Base-by-base conservation (phyloP, 2,113 vertebrate genomes). In the Bubo bubo region DNA sequence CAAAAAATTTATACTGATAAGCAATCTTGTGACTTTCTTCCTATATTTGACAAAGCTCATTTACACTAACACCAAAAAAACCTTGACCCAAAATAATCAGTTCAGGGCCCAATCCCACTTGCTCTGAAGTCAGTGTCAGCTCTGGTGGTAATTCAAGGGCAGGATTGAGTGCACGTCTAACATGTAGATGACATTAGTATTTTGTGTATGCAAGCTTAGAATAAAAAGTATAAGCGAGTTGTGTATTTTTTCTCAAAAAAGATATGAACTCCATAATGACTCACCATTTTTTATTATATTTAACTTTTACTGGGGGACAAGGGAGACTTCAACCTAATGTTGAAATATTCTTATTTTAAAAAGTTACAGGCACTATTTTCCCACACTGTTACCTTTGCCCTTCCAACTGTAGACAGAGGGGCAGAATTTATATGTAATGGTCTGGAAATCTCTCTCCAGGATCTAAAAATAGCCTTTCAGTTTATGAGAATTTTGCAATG, bases 391-490 rank as follows among this genome's bases (percentile, higher is more conserved):
- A 53, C 5, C 28, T 12, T 24, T 47, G 37, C 49, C 47, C 43
- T 94, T 85, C 52, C 39, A 82, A 70, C n/a, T 81, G 49, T 17
- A 89, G 72, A 84, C 43, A 90, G 53, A 30, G 26, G 28, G 26
- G 49, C 13, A 90, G 30, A 88, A 76, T 56, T 79, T 70, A 28
- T 39, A 66, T 41, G 28, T 55, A 73, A 70, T 2, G 0, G 28
- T 41, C 79, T 74, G 72, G 83, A 86, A 86, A 77, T 62, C 64
- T 90, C 59, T 79, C 73, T 76, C 10, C 37, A 70, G 50, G 41
- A 89, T 76, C 76, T 92, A 92, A 92, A 84, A 86, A 95, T 74
- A 91, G 76, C 55, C 28, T 82, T 88, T 92, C n/a, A 12, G 59
- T 73, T 71, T 80, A 55, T 74, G 64, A 83, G 63, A 95, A 91